These are phyloP conservation scores for Ganaspis brasiliensis DNA, from an alignment of 2,888 invertebrate species.

Conservation along the genomic window DNA sequence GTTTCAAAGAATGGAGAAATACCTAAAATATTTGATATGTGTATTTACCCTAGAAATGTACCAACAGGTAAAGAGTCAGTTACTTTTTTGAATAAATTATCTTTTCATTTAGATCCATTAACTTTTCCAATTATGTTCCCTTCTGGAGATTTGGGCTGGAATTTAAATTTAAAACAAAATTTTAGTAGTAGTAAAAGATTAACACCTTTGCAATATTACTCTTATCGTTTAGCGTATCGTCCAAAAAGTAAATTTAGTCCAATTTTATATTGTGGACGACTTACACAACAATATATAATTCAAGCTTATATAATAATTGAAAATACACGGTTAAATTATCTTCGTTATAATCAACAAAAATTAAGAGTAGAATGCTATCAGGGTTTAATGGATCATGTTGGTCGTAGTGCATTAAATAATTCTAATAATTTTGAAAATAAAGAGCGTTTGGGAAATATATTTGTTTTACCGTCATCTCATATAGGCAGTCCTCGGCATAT, in stretches of 20 bases:
- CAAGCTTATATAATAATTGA: constrained; percentile 51
- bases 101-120: constrained; percentile 50
- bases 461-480: constrained; percentile 46
- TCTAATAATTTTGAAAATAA: constrained; percentile 21
- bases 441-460: constrained; percentile 43
- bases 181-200: constrained; percentile 17
- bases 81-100: constrained; percentile 45
- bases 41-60: constrained; percentile 44
- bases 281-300: constrained; percentile 50
- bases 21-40: constrained; percentile 43
- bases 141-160: constrained; percentile 45
- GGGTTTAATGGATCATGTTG: constrained; percentile 22
- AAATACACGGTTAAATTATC: constrained; percentile 44
- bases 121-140: constrained; percentile 39
- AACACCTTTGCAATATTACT: constrained; percentile 49
- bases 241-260: constrained; percentile 40
- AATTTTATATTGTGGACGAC: constrained; percentile 41
- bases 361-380: constrained; percentile 37
- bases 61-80: background rate
- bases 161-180: constrained; percentile 30
- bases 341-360: constrained; percentile 38
- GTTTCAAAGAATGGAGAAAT: constrained; percentile 42
- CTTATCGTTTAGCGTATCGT: constrained; percentile 47
- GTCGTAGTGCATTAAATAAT: constrained; percentile 27
- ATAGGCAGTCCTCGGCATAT: constrained; percentile 37